A percentile compares a stretch with the other conserved stretches of the same genome.
These are phyloP conservation scores for Scatophagus argus DNA, from an alignment of 2,113 vertebrate genomes.

Conservation along the genomic window DNA sequence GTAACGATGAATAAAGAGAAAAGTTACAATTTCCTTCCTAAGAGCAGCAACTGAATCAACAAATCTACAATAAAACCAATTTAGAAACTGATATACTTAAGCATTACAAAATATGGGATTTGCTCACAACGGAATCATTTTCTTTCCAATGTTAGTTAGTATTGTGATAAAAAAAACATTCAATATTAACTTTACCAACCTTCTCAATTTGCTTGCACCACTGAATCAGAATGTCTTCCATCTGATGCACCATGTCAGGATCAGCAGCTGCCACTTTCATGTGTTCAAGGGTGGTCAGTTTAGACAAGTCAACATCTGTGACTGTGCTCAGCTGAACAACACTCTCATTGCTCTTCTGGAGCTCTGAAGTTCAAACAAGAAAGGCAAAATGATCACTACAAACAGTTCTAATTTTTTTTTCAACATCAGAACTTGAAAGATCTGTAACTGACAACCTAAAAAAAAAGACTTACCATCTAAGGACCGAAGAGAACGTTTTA, in stretches of 20 bases:
- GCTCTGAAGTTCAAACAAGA: constrained; percentile 71
- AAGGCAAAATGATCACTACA: not conserved
- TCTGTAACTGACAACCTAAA: not conserved
- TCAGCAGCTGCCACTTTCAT: constrained; percentile 82
- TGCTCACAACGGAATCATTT: not conserved
- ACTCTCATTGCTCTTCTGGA: constrained; percentile 81
- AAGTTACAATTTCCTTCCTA: not conserved
- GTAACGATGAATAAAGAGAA: not conserved
- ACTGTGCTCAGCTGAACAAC: constrained; percentile 81
- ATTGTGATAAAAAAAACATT: not conserved
- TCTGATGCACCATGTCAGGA: constrained; percentile 79
- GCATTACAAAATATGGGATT: not conserved
- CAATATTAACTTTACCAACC: constrained; percentile 66
- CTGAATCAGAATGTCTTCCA: constrained; percentile 86
- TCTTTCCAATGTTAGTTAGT: not conserved
- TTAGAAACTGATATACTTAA: not conserved
- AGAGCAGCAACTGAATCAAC: constrained; percentile 4
- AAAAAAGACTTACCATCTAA: constrained; percentile 83
- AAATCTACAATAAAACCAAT: not conserved
- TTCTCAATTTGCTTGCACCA: constrained; percentile 90
- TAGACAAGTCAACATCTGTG: constrained; percentile 82
- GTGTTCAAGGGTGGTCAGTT: constrained; percentile 81
- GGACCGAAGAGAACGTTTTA: constrained; percentile 82
- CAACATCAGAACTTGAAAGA: too few species aligned
- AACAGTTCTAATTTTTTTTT: too few species aligned